Evolutionary conservation across 2,113 vertebrate genomes (phyloP).

Genomic region (Semnornis frantzii): DNA sequence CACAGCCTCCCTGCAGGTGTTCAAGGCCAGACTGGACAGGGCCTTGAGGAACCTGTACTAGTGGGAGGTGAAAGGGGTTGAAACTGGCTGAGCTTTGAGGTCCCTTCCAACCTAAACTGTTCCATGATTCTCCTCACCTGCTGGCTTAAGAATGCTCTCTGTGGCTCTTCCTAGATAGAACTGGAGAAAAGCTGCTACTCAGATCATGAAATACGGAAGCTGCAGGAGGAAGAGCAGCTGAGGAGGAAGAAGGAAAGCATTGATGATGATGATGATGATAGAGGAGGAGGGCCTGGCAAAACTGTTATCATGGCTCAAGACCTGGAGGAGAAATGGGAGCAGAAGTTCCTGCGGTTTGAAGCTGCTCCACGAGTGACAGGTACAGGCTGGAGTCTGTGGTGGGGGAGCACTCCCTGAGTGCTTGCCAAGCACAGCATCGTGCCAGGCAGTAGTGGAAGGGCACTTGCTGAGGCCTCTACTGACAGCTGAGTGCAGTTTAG

Average conservation of each 20-base stretch:
- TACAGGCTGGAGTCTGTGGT: not conserved
- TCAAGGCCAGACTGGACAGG: no score
- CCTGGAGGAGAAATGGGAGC: conserved; percentile 93
- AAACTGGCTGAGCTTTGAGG: no score
- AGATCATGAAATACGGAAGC: conserved; percentile 87
- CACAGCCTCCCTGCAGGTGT: no score
- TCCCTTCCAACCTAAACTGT: no score
- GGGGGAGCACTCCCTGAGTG: no score
- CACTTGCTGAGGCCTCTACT: not conserved
- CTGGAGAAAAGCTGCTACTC: conserved; percentile 88
- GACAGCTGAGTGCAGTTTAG: not conserved
- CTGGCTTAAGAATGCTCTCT: accelerated
- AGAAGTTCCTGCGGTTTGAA: conserved; percentile 80
- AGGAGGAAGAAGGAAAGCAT: conserved; percentile 75
- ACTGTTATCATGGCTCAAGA: conserved; percentile 83
- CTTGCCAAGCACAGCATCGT: not conserved
- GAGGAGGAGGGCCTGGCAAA: not conserved
- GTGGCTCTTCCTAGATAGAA: conserved; percentile 79
- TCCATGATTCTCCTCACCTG: no score
- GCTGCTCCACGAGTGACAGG: conserved; percentile 79
- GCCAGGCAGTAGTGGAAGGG: not conserved
- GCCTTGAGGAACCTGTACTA: no score
- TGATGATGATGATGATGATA: conserved; percentile 81
- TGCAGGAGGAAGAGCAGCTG: conserved; percentile 82
- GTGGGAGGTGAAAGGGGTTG: no score